These are phyloP conservation scores for Andrena fulva DNA, from an alignment of 2,888 invertebrate species.

Conservation along the genomic window DNA sequence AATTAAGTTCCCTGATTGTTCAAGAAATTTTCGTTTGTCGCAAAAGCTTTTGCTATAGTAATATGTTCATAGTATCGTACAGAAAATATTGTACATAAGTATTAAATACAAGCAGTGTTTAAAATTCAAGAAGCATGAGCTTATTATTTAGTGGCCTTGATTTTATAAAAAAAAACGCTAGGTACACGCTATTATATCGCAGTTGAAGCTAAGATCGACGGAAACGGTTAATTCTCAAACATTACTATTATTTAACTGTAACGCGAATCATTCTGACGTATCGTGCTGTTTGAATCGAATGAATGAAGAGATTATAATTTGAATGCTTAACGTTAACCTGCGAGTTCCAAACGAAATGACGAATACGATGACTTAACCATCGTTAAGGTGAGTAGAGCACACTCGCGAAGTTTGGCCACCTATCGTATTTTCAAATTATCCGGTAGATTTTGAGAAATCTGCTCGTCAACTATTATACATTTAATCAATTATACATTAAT, in stretches of 20 bases:
- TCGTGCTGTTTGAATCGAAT: background rate
- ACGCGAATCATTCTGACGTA: no score
- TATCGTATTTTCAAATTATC: background rate
- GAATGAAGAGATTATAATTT: background rate
- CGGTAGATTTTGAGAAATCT: background rate
- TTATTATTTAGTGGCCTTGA: conserved; percentile 14
- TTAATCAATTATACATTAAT: background rate
- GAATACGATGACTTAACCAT: background rate
- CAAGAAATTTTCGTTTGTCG: conserved; percentile 61
- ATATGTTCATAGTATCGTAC: conserved; percentile 74
- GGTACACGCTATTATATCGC: background rate
- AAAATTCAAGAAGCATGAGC: conserved; percentile 39
- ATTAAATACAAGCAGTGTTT: conserved; percentile 72
- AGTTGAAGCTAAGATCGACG: background rate
- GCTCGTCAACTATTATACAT: background rate
- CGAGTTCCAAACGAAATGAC: no score
- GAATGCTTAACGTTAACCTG: no score
- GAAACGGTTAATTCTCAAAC: background rate
- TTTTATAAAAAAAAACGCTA: conserved; percentile 2
- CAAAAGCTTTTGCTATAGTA: conserved; percentile 59
- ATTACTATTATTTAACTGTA: conserved; percentile 2
- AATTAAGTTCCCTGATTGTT: conserved; percentile 56
- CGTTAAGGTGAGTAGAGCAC: background rate
- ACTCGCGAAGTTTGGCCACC: background rate
- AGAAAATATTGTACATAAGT: conserved; percentile 74